Percentiles rank a stretch among this genome's conserved stretches.
These are phyloP conservation scores for Limosa lapponica DNA, from an alignment of 2,797 vertebrate species.

Conservation along the genomic window DNA sequence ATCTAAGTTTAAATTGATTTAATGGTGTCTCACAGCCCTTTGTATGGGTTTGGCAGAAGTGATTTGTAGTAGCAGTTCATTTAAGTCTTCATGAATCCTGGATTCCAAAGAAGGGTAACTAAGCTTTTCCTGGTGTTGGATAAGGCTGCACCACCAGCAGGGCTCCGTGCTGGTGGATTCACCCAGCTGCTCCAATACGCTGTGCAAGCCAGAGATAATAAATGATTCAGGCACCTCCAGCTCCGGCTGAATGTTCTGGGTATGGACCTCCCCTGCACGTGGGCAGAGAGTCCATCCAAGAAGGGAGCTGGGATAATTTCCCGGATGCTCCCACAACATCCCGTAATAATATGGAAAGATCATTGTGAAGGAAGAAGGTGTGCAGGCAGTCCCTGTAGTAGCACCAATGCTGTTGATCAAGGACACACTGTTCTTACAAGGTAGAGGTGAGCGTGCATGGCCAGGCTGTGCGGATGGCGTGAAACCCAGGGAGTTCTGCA, in stretches of 20 bases:
- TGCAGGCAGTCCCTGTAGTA: background rate
- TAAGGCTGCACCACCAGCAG: background rate
- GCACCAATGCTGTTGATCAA: background rate
- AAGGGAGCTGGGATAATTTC: background rate
- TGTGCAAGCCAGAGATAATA: background rate
- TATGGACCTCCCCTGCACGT: background rate
- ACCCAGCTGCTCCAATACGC: background rate
- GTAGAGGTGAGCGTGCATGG: background rate
- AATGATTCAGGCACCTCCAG: background rate
- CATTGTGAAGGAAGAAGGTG: background rate
- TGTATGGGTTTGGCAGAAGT: background rate
- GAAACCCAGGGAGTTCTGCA: background rate
- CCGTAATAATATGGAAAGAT: background rate
- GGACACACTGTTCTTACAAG: background rate
- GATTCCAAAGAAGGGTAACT: background rate
- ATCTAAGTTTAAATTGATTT: background rate
- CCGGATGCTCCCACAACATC: conserved; percentile 39
- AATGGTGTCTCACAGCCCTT: background rate
- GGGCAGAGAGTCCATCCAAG: background rate
- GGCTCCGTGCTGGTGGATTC: background rate
- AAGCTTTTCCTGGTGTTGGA: background rate
- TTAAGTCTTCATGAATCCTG: background rate
- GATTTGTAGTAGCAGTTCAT: background rate
- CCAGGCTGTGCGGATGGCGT: background rate
- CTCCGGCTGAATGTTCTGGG: background rate